These are phyloP conservation scores for Antennarius striatus DNA, from an alignment of 2,113 vertebrate genomes.

Conservation along the genomic window DNA sequence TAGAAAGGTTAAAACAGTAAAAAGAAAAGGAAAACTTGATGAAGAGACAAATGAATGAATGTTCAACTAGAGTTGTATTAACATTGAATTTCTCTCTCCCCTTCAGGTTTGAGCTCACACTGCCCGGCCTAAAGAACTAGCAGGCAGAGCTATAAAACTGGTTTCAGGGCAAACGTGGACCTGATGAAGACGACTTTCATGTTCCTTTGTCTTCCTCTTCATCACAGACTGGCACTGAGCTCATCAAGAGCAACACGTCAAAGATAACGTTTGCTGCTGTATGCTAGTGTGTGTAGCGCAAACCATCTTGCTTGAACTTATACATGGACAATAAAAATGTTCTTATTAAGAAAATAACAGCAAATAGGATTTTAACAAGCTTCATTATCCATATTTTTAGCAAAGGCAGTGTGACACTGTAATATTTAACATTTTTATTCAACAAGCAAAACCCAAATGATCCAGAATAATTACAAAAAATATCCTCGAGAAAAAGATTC, in stretches of 20 bases:
- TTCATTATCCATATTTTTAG: too few relatives aligned
- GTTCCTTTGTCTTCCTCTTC: neutral
- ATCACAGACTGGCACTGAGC: too few relatives aligned
- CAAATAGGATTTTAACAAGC: too few relatives aligned
- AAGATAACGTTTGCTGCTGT: too few relatives aligned
- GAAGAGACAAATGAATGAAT: too few relatives aligned
- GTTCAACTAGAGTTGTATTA: neutral
- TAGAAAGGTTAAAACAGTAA: too few relatives aligned
- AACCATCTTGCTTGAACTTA: too few relatives aligned
- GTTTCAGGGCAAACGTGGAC: neutral
- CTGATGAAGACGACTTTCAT: neutral
- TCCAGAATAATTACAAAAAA: conserved; percentile 5
- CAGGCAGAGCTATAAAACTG: neutral
- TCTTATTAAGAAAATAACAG: too few relatives aligned
- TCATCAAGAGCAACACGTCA: too few relatives aligned
- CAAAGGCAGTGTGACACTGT: neutral
- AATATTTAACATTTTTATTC: neutral
- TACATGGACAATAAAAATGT: too few relatives aligned
- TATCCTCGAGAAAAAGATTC: neutral
- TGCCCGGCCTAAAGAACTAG: conserved; percentile 73
- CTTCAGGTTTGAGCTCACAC: conserved; percentile 74
- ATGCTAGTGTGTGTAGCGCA: too few relatives aligned
- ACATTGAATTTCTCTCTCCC: neutral
- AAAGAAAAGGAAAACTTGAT: too few relatives aligned
- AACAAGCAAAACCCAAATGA: neutral